Evolutionary conservation across 2,113 vertebrate genomes (phyloP).

Genomic region (Micromys minutus): DNA sequence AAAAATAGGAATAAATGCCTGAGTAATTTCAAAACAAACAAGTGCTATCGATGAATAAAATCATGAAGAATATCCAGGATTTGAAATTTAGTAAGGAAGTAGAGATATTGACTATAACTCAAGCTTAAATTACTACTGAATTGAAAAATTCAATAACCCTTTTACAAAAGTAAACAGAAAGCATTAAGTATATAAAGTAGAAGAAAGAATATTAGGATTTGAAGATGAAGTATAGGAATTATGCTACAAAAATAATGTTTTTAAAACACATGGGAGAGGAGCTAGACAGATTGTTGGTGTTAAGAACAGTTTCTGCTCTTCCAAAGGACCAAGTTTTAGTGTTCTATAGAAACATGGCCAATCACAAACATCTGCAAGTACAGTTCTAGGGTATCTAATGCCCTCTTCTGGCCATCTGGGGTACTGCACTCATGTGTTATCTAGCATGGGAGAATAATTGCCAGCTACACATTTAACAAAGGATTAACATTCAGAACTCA

Average conservation of each 20-base stretch:
- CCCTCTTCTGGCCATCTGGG: background rate
- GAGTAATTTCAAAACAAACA: background rate
- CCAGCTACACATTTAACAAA: background rate
- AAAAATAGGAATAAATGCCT: background rate
- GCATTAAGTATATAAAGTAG: background rate
- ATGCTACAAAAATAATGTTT: background rate
- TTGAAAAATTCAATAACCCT: background rate
- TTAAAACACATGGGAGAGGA: background rate
- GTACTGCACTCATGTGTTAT: background rate
- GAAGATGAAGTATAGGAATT: background rate
- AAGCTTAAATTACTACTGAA: background rate
- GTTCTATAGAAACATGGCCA: background rate
- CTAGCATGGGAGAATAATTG: background rate
- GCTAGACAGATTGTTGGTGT: background rate
- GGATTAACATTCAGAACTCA: background rate
- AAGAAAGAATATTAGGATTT: background rate
- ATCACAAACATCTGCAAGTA: background rate
- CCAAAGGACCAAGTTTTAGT: background rate
- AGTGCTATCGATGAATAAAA: background rate
- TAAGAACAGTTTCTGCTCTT: background rate
- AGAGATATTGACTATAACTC: background rate
- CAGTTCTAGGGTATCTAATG: background rate
- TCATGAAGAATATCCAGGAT: background rate
- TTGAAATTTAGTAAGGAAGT: background rate
- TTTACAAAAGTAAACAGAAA: background rate